A percentile compares a stretch with the other conserved stretches of the same genome.
Conservation (phyloP, 2,797 vertebrate genomes). For the Chrosomus eos region DNA sequence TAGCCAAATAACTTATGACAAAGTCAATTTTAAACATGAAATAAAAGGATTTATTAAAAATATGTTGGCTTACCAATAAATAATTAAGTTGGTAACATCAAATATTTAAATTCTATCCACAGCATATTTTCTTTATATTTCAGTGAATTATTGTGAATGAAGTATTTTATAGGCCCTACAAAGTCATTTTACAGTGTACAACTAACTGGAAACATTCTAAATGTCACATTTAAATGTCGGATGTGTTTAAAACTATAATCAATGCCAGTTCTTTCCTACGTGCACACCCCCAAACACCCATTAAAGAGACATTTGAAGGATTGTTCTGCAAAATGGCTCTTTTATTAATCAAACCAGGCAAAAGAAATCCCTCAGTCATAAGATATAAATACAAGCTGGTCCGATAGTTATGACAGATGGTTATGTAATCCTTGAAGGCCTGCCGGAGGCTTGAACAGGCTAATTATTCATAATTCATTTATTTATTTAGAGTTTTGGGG, state of each 20-base stretch:
- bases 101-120: neutral
- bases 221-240: neutral
- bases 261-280: neutral
- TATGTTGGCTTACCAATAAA: neutral
- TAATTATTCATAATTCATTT: neutral
- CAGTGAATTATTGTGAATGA: neutral
- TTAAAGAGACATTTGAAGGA: neutral
- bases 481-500: neutral
- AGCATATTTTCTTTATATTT: neutral
- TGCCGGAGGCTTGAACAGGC: neutral
- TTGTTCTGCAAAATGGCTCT: neutral
- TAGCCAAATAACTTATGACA: too few species aligned
- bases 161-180: neutral
- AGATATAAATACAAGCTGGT: conserved; percentile 7
- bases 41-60: neutral
- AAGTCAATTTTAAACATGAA: neutral
- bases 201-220: conserved; percentile 1
- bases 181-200: neutral
- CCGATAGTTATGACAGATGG: conserved; percentile 9
- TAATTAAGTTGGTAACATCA: neutral
- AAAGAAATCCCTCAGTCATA: neutral
- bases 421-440: conserved; percentile 13
- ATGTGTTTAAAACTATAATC: neutral
- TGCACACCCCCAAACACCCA: neutral
- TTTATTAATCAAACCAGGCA: neutral